These are phyloP conservation scores for Thamnophis elegans DNA, from an alignment of 2,797 vertebrate species.

Conservation along the genomic window DNA sequence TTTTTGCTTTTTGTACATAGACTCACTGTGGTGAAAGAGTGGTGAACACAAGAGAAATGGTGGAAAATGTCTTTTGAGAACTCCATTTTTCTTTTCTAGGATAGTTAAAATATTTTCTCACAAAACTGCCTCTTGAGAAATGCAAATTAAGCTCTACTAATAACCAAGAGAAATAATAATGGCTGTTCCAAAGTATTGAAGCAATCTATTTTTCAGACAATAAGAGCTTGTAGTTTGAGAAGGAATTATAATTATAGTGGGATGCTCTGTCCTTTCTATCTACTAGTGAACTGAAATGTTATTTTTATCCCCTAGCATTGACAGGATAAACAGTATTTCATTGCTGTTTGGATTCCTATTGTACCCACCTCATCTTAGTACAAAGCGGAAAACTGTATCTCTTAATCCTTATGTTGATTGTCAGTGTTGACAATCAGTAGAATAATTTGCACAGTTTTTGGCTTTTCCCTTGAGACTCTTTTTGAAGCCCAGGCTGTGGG, in stretches of 20 bases:
- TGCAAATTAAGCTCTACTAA: neutral
- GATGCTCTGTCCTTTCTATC: neutral
- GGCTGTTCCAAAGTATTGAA: neutral
- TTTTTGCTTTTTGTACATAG: neutral
- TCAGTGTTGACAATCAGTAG: neutral
- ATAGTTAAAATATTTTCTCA: neutral
- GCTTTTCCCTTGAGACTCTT: neutral
- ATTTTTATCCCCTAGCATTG: neutral
- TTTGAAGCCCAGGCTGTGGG: conserved; percentile 9
- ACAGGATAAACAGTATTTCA: neutral
- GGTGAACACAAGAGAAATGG: neutral
- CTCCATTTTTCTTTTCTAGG: neutral
- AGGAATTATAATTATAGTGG: neutral
- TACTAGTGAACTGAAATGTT: neutral
- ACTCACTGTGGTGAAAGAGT: no score
- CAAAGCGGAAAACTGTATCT: neutral
- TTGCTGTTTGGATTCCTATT: neutral
- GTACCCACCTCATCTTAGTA: neutral
- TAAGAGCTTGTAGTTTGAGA: neutral
- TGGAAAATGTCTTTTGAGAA: neutral
- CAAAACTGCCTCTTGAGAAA: neutral
- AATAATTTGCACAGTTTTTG: conserved; percentile 14
- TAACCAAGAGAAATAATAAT: neutral
- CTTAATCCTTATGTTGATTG: conserved; percentile 5
- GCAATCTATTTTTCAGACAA: neutral